A percentile compares a stretch with the other conserved stretches of the same genome.
Conservation (phyloP, 2,797 vertebrate genomes). For the Sandelia bainsii region DNA sequence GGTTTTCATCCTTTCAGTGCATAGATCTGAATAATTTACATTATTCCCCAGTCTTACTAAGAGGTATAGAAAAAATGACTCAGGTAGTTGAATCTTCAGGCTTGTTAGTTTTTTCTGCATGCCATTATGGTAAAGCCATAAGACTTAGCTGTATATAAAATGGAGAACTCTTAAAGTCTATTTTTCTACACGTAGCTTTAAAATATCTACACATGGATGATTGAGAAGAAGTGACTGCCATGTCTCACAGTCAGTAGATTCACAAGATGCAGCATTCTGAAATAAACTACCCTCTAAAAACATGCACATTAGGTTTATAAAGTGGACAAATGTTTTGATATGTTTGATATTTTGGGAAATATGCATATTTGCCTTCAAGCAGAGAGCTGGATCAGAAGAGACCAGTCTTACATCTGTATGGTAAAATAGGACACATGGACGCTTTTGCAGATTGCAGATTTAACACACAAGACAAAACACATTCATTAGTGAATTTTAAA, state of each 20-base stretch:
- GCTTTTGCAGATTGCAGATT: too few relatives aligned
- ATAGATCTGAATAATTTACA: constrained; percentile 68
- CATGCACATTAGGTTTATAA: constrained; percentile 1
- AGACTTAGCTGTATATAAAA: constrained; percentile 81
- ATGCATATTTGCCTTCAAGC: neutral
- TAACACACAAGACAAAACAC: too few relatives aligned
- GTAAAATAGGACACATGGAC: constrained; percentile 1
- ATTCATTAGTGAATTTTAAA: too few relatives aligned
- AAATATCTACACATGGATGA: constrained; percentile 65
- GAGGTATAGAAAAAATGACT: constrained; percentile 80
- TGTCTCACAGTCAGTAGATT: constrained; percentile 46
- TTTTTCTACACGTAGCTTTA: constrained; percentile 84
- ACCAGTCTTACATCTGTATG: too few relatives aligned
- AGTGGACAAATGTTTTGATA: constrained; percentile 19
- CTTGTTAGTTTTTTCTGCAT: constrained; percentile 84
- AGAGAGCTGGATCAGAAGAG: constrained; percentile 6
- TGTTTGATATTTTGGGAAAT: constrained; percentile 25
- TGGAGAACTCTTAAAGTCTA: constrained; percentile 82
- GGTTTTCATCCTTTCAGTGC: constrained; percentile 48
- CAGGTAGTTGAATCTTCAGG: constrained; percentile 87
- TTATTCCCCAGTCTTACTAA: constrained; percentile 56
- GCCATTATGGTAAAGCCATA: constrained; percentile 87
- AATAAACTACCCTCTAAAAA: constrained; percentile 18
- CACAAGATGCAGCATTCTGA: constrained; percentile 30
- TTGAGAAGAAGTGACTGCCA: constrained; percentile 55